Conservation (phyloP, 2,113 vertebrate species). For the Hypocryptadius cinnamomeus region DNA sequence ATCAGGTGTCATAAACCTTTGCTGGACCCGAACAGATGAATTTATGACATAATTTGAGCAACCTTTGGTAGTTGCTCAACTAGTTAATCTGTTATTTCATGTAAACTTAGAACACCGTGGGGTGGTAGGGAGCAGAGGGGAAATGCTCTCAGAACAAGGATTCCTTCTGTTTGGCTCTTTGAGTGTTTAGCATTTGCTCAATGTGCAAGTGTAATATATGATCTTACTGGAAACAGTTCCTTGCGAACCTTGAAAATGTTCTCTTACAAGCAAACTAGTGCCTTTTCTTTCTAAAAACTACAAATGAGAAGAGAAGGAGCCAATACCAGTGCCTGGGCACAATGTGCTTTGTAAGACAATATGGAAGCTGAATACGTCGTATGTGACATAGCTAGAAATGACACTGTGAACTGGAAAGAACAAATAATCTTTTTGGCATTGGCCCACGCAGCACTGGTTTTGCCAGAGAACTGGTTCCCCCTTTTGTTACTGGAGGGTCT, state of each 20-base stretch:
- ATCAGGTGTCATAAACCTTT: background rate
- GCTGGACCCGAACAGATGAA: background rate
- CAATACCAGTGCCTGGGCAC: background rate
- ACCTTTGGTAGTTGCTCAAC: slow-evolving; percentile 53
- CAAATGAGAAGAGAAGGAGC: background rate
- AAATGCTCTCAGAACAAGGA: background rate
- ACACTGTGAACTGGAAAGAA: background rate
- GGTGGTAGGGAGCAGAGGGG: background rate
- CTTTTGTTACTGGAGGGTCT: background rate
- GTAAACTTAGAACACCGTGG: background rate
- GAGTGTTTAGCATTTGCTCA: background rate
- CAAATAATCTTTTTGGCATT: background rate
- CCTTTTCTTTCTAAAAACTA: background rate
- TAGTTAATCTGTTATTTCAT: slow-evolving; percentile 9
- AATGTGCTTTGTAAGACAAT: background rate
- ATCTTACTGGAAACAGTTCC: background rate
- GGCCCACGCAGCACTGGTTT: background rate
- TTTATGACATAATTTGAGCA: slow-evolving; percentile 28
- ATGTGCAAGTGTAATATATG: background rate
- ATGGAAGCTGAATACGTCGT: background rate
- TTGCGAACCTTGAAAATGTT: background rate
- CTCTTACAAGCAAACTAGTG: background rate
- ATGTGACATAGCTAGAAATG: background rate
- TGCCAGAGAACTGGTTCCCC: background rate
- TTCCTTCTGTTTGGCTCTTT: background rate